These are phyloP conservation scores for Ridgeia piscesae DNA, from an alignment of 1,140 invertebrate genomes.

Conservation along the genomic window DNA sequence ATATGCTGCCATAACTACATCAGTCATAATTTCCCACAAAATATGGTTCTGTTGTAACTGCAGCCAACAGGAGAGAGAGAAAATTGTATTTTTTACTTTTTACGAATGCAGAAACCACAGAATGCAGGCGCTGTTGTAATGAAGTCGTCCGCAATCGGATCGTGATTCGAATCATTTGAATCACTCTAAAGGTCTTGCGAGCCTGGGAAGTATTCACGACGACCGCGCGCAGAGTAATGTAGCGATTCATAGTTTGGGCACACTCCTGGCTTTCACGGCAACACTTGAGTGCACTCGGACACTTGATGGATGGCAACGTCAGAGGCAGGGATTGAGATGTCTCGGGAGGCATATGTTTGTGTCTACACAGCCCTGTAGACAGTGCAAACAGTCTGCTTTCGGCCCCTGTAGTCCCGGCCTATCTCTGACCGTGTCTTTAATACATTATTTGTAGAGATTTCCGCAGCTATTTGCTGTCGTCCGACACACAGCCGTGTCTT, in stretches of 20 bases:
- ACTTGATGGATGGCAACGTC: not conserved
- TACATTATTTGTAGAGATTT: not conserved
- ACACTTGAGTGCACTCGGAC: not conserved
- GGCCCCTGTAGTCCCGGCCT: not conserved
- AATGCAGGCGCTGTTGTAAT: not conserved
- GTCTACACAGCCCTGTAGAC: not conserved
- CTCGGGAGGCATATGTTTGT: not conserved
- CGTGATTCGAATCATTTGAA: not conserved
- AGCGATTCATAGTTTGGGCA: not conserved
- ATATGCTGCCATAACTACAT: not conserved
- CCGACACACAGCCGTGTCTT: not conserved
- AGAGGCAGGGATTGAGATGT: not conserved
- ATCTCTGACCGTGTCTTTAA: conserved; percentile 1
- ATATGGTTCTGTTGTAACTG: not conserved
- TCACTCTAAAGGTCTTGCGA: not conserved
- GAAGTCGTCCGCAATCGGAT: not conserved
- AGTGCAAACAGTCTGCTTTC: too few species aligned
- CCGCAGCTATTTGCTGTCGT: not conserved
- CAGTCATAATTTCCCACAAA: not conserved
- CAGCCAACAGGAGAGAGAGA: not conserved
- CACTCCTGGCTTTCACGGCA: not conserved
- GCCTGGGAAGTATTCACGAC: not conserved
- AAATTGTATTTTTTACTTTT: not conserved
- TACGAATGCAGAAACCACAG: not conserved
- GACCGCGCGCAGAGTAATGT: not conserved